These are phyloP conservation scores for Sternarchorhynchus goeldii DNA, from an alignment of 2,797 vertebrate genomes.

Conservation along the genomic window DNA sequence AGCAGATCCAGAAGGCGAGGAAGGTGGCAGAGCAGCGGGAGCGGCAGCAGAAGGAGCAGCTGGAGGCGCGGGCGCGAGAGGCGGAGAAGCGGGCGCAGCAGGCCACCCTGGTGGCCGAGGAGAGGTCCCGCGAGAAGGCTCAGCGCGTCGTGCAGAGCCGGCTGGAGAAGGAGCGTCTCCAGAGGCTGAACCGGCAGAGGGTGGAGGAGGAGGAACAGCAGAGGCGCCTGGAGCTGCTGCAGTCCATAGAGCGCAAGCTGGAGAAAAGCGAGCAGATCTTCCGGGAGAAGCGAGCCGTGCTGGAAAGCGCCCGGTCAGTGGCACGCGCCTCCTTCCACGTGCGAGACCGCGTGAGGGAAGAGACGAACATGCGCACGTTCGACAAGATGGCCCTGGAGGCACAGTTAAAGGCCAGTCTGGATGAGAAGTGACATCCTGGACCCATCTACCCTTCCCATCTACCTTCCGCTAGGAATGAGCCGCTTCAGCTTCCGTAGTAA, in stretches of 20 bases:
- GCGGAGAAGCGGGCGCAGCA: conserved; percentile 87
- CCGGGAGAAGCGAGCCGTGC: conserved; percentile 85
- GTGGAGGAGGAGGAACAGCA: conserved; percentile 90
- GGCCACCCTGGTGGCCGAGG: conserved; percentile 85
- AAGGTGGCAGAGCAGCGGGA: conserved; percentile 83
- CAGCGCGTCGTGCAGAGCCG: conserved; percentile 84
- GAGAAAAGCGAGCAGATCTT: conserved; percentile 97
- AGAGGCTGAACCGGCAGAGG: conserved; percentile 89
- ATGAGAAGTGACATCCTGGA: conserved; percentile 79
- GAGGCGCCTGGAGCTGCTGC: conserved; percentile 86
- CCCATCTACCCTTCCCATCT: conserved; percentile 36
- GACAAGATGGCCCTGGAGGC: conserved; percentile 97
- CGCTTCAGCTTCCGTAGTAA: conserved; percentile 57
- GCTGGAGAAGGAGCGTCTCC: conserved; percentile 91
- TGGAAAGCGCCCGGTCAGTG: conserved; percentile 93
- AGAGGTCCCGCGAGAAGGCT: conserved; percentile 85
- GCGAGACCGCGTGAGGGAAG: conserved; percentile 91
- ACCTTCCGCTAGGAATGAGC: conserved; percentile 53
- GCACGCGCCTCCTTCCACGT: conserved; percentile 95
- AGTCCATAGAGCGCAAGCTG: conserved; percentile 93
- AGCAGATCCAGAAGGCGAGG: conserved; percentile 88
- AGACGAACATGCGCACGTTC: conserved; percentile 93
- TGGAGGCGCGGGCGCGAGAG: conserved; percentile 81
- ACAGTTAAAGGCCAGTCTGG: conserved; percentile 87
- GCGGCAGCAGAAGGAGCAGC: conserved; percentile 82